A percentile compares a stretch with the other conserved stretches of the same genome.
These are phyloP conservation scores for Parazoanthus darwini DNA, from an alignment of 92 coral and sea anemone genomes.

Conservation along the genomic window DNA sequence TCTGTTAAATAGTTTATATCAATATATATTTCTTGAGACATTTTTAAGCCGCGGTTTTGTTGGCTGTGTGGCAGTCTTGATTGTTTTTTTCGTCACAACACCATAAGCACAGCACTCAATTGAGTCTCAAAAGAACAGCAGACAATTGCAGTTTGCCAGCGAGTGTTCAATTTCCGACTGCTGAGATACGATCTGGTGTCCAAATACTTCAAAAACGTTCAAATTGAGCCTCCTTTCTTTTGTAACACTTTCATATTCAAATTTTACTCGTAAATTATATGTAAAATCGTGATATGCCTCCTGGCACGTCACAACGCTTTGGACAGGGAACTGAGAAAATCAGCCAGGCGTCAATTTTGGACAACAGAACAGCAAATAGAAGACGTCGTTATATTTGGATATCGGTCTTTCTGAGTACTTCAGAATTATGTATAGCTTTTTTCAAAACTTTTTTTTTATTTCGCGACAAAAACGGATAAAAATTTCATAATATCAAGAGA, in stretches of 20 bases:
- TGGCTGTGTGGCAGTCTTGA: constrained; percentile 16
- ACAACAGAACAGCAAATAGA: neutral
- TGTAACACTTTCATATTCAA: constrained; percentile 28
- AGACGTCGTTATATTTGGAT: neutral
- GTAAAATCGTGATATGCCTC: neutral
- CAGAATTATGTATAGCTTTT: neutral
- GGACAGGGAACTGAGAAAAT: neutral
- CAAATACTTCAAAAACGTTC: neutral
- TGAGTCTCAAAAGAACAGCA: constrained; percentile 23
- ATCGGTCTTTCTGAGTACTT: neutral
- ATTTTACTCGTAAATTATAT: constrained; percentile 8
- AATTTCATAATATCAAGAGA: too few relatives aligned
- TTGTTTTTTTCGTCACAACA: constrained; percentile 2
- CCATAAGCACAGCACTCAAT: too few relatives aligned
- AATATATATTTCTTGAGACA: constrained; percentile 86
- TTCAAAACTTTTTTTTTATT: too few relatives aligned
- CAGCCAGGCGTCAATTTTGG: constrained; percentile 21
- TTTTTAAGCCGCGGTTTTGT: constrained; percentile 28
- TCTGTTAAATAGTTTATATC: constrained; percentile 94
- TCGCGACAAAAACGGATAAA: neutral
- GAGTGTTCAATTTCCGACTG: constrained; percentile 4
- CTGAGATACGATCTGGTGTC: neutral
- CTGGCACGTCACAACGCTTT: constrained; percentile 6
- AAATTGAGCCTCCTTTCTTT: neutral
- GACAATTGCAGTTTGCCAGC: neutral